Evolutionary conservation across 2,797 vertebrate genomes (phyloP).

Genomic region (Enteromius treurensis): DNA sequence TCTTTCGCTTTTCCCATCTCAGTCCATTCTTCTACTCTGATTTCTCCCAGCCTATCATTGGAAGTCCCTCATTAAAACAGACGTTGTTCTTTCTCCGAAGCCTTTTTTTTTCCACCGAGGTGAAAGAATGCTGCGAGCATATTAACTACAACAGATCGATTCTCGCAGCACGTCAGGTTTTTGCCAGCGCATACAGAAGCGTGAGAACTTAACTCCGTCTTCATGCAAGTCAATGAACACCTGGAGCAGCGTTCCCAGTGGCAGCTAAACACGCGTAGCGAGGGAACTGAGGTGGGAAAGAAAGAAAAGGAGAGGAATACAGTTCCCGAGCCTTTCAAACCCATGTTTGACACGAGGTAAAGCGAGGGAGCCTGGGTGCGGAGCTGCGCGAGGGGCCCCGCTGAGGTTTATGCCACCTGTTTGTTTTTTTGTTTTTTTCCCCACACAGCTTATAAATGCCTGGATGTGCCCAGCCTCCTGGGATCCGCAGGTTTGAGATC

Average conservation of each 20-base stretch:
- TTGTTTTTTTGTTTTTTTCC: slow-evolving; percentile 68
- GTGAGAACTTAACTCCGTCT: slow-evolving; percentile 78
- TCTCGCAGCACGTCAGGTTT: slow-evolving; percentile 72
- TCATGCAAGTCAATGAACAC: slow-evolving; percentile 85
- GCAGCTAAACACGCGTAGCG: slow-evolving; percentile 71
- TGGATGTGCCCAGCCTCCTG: slow-evolving; percentile 66
- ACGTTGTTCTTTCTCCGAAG: background rate
- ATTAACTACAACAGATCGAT: slow-evolving; percentile 72
- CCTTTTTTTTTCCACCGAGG: slow-evolving; percentile 63
- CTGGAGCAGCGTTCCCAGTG: slow-evolving; percentile 79
- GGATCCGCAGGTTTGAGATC: slow-evolving; percentile 76
- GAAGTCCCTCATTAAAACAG: slow-evolving; percentile 37
- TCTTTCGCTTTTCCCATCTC: slow-evolving; percentile 49
- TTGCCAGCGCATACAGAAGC: slow-evolving; percentile 65
- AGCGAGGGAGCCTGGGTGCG: slow-evolving; percentile 66
- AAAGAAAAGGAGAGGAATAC: slow-evolving; percentile 23
- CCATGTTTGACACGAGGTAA: slow-evolving; percentile 74
- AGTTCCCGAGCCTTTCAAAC: slow-evolving; percentile 70
- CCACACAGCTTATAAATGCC: slow-evolving; percentile 71
- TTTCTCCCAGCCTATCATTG: slow-evolving; percentile 16
- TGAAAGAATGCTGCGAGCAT: slow-evolving; percentile 64
- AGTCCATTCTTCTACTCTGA: slow-evolving; percentile 16
- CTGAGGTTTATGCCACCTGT: slow-evolving; percentile 81
- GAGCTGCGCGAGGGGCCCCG: slow-evolving; percentile 67
- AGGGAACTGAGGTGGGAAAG: slow-evolving; percentile 63